A percentile compares a stretch with the other conserved stretches of the same genome.
These are phyloP conservation scores for Diabrotica virgifera DNA, from an alignment of 1,140 invertebrate species.

Conservation along the genomic window DNA sequence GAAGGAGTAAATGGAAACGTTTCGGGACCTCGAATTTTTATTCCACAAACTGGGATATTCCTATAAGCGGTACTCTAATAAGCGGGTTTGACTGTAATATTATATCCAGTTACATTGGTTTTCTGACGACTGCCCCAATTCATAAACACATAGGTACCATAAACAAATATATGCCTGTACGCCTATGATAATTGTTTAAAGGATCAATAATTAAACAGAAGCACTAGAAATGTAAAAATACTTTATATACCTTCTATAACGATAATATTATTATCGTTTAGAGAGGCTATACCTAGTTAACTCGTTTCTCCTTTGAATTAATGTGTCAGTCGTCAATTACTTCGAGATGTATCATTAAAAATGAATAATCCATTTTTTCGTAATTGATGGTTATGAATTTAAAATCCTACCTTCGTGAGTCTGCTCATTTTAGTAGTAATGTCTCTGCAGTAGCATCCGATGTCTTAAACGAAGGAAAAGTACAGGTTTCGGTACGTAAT, in stretches of 20 bases:
- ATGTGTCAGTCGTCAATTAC: neutral
- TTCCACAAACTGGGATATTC: too few relatives aligned
- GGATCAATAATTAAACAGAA: conserved; percentile 3
- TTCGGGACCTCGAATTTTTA: too few relatives aligned
- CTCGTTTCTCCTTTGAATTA: neutral
- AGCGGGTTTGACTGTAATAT: too few relatives aligned
- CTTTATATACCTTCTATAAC: neutral
- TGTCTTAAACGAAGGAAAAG: too few relatives aligned
- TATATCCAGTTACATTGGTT: too few relatives aligned
- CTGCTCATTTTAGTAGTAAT: neutral
- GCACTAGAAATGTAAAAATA: neutral
- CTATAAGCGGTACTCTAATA: too few relatives aligned
- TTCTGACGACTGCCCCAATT: too few relatives aligned
- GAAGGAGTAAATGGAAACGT: too few relatives aligned
- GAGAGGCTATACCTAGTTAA: neutral
- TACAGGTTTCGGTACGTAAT: too few relatives aligned
- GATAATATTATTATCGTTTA: neutral
- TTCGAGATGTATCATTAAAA: conserved; percentile 1
- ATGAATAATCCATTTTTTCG: neutral
- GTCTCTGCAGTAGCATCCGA: neutral
- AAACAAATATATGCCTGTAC: neutral
- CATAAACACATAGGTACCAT: too few relatives aligned
- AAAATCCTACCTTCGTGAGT: neutral
- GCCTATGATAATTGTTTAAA: neutral
- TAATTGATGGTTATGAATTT: neutral